Base-by-base conservation (phyloP, 2,888 invertebrate genomes). In the Liopterus haemorrhoidalis region DNA sequence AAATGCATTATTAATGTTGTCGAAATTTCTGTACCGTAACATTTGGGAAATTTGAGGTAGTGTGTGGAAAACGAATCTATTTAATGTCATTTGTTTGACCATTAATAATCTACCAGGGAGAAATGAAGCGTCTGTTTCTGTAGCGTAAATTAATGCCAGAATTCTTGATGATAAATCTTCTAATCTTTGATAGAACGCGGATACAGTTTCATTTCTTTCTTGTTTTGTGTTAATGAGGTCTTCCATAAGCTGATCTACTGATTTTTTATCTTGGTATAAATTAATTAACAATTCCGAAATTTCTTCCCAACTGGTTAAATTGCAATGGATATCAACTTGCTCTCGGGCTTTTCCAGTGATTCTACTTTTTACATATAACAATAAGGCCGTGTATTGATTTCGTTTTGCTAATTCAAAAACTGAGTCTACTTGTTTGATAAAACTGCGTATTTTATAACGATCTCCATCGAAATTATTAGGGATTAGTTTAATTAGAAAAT, bases 391-490 rank as follows among this genome's bases (percentile, higher is more conserved):
- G n/a, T 38, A 12, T 43, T 52, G 52, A 11, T 28, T 15, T 5
- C 25, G 25, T 27, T 39, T 20, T 9, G 49, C 46, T 6, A 52
- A 16, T 45, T 50, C 48, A 18, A 50, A 44, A 6, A 47, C 49
- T 2, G 35, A 35, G 25, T 50, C 50, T 15, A 52, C 35, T 43
- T 46, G 50, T 36, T 52, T 52, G 12, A 52, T 52, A 25, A 52
- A 50, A 20, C 43, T 30, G 2, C 48, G 12, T 9, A 52, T 21
- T 46, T 50, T 36, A 9, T 20, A 33, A 27, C 36, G 24, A 38
- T 46, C 32, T n/a, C 43, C 45, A 31, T 41, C 20, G 20, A 47
- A 47, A 12, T 6, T 8, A 3, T 28, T 36, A n/a, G 48, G 44
- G 20, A 48, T 44, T 36, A 48, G 33, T 31, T 43, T 37, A n/a